These are phyloP conservation scores for Notolabrus celidotus DNA, from an alignment of 2,797 vertebrate species.

Conservation along the genomic window DNA sequence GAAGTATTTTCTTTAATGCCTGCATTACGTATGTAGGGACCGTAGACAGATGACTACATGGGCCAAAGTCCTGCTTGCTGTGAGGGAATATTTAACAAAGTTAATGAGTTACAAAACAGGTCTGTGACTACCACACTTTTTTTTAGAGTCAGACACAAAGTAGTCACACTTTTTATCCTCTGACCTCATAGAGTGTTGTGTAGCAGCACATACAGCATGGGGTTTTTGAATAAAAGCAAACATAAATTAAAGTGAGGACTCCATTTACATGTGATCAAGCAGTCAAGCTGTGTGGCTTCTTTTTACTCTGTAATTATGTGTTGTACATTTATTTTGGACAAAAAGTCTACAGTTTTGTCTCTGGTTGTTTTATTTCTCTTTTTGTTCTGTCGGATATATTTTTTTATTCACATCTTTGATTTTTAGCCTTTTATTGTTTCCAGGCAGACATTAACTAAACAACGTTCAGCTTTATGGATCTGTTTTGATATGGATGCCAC, in stretches of 20 bases:
- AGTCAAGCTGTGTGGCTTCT: no score
- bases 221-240: constrained; percentile 11
- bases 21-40: constrained; percentile 11
- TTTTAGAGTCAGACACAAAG: not conserved
- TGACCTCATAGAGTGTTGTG: constrained; percentile 16
- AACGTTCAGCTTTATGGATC: constrained; percentile 27
- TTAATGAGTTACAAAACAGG: constrained; percentile 80
- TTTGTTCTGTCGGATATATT: constrained; percentile 32
- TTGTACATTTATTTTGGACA: no score
- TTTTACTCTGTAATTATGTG: no score
- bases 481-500: constrained; percentile 44
- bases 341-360: constrained; percentile 7
- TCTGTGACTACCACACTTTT: constrained; percentile 26
- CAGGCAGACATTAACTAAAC: constrained; percentile 20
- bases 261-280: not conserved
- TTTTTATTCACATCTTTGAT: constrained; percentile 38
- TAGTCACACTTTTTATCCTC: constrained; percentile 13
- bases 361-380: constrained; percentile 35
- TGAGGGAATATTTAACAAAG: constrained; percentile 59
- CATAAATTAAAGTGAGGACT: constrained; percentile 19
- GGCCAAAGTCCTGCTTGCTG: constrained; percentile 75
- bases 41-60: constrained; percentile 12
- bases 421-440: constrained; percentile 36
- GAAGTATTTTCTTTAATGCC: constrained; percentile 5
- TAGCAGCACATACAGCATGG: not conserved